phyloP scores from a whole-genome alignment of 2,888 invertebrate species.

The Lottia gigantea region DNA sequence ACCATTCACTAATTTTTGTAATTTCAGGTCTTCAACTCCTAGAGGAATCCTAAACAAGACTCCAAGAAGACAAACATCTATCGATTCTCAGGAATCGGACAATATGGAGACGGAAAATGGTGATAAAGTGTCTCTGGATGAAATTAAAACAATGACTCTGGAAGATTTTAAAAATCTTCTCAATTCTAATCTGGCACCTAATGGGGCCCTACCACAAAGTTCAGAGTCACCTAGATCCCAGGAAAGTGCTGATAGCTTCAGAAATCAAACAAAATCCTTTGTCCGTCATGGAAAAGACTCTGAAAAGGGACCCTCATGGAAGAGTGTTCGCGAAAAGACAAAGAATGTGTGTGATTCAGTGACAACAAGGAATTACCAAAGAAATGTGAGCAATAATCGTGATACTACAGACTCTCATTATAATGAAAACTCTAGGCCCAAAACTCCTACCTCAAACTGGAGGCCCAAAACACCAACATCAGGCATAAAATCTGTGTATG shows the following conservation, averaged over 20 bases:
- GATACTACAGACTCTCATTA: conserved; percentile 3
- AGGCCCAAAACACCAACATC: conserved; percentile 11
- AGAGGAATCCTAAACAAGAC: neutral
- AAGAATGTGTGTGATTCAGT: conserved; percentile 27
- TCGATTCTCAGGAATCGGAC: neutral
- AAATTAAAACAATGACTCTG: conserved; percentile 59
- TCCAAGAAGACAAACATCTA: neutral
- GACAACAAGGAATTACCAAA: conserved; percentile 15
- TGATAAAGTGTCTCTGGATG: conserved; percentile 43
- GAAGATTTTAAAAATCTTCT: conserved; percentile 56
- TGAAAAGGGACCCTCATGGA: conserved; percentile 18
- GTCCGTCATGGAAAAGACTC: conserved; percentile 6
- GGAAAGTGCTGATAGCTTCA: conserved; percentile 42
- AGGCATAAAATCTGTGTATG: neutral
- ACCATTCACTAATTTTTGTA: no score
- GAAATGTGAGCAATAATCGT: conserved; percentile 11
- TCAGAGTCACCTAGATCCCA: conserved; percentile 48
- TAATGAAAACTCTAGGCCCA: conserved; percentile 14
- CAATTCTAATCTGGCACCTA: conserved; percentile 46
- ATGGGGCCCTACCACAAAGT: conserved; percentile 32
- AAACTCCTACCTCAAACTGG: conserved; percentile 8
- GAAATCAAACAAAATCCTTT: conserved; percentile 16
- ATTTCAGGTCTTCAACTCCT: no score
- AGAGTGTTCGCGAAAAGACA: conserved; percentile 27
- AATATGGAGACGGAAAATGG: conserved; percentile 21